Base-by-base conservation (phyloP, 1,140 invertebrate species). In the Drosophila ananassae region DNA sequence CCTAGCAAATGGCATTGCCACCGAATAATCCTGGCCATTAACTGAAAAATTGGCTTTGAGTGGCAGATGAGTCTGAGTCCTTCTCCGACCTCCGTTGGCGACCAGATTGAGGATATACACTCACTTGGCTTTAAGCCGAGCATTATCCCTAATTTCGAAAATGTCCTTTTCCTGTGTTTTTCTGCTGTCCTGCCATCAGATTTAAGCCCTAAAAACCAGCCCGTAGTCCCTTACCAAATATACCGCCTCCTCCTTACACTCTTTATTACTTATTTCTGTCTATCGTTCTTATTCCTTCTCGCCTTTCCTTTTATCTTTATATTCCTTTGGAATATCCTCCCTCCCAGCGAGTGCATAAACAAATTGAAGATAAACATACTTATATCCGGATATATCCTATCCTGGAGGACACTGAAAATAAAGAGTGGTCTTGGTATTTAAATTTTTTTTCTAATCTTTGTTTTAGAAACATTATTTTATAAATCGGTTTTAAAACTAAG, bases 1-100 rank as follows among this genome's bases (percentile, higher is more conserved):
- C 56, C 53, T 50, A 72, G 82, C 71, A 79, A 83, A 83, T 76
- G 71, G 72, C 76, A 72, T 79, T 83, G 41, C 63, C 51, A 82
- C 63, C 60, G 50, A 66, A 61, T 83, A 83, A 82, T 78, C 79
- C 63, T 21, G 44, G 46, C 53, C 74, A 75, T 82, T 82, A 83
- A 78, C 69, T 72, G 52, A 82, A 53, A 75, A 46, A 58, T 53
- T 54, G 22, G 59, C 74, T 50, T 52, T 66, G 48, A 66, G 7
- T 32, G 51, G 52, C 63, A 69, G 66, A 69, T 69, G 66, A 24
- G 63, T n/a, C 66, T 24, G 21, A 37, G 62, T 3, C 46, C 12
- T 17, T 17, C 17, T 17, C 17, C 17, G 17, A 17, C 28, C 12
- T 21, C 7, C 9, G 4, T 56, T 56, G 52, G 9, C 25, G 62